These are phyloP conservation scores for Phaethon lepturus DNA, from an alignment of 2,113 vertebrate genomes.

Conservation along the genomic window DNA sequence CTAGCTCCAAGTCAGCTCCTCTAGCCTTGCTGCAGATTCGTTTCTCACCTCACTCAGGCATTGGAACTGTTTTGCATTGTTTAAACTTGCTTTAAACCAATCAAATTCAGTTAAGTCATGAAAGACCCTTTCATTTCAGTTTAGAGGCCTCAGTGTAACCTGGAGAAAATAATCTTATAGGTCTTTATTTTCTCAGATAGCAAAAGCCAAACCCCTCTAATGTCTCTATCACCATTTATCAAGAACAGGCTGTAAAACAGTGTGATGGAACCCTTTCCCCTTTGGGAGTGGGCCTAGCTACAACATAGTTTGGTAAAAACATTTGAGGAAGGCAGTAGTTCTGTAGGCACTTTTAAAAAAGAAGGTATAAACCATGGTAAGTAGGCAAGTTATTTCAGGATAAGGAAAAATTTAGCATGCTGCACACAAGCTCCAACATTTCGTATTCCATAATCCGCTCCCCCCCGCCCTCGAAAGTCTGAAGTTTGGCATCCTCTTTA, in stretches of 20 bases:
- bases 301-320: neutral
- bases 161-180: neutral
- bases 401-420: neutral
- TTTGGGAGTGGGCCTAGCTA: neutral
- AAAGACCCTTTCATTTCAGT: neutral
- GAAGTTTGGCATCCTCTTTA: neutral
- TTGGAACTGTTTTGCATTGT: neutral
- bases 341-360: neutral
- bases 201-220: neutral
- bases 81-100: neutral
- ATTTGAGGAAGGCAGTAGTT: neutral
- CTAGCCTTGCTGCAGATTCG: neutral
- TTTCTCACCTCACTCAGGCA: neutral
- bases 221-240: neutral
- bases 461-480: neutral
- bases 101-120: neutral
- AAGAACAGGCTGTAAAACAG: neutral
- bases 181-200: neutral
- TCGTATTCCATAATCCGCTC: fast-evolving
- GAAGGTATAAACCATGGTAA: neutral
- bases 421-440: neutral
- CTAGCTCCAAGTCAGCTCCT: neutral
- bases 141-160: neutral
- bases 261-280: neutral
- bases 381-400: neutral